These are phyloP conservation scores for Vollenhovia emeryi DNA, from an alignment of 1,140 invertebrate species.

Conservation along the genomic window DNA sequence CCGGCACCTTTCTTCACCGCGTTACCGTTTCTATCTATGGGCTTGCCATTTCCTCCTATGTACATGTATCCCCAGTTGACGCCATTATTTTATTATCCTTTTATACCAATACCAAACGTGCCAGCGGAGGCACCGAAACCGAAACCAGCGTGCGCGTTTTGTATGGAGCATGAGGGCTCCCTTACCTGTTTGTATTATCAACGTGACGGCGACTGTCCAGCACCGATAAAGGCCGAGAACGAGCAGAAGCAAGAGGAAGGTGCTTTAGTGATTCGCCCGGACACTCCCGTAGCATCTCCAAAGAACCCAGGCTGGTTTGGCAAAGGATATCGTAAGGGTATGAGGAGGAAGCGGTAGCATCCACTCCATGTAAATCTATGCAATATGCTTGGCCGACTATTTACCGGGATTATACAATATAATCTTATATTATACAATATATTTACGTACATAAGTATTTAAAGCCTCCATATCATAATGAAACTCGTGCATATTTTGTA, in stretches of 20 bases:
- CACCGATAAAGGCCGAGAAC: slow-evolving; percentile 64
- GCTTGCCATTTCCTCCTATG: slow-evolving; percentile 83
- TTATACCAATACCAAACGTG: slow-evolving; percentile 77
- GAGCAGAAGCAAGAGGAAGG: slow-evolving; percentile 73
- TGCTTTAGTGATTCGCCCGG: slow-evolving; percentile 71
- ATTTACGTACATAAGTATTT: slow-evolving; percentile 63
- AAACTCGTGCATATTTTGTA: slow-evolving; percentile 56
- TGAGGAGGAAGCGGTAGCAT: slow-evolving; percentile 86
- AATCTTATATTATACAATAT: slow-evolving; percentile 48
- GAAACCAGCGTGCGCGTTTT: slow-evolving; percentile 82
- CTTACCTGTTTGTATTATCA: slow-evolving; percentile 83
- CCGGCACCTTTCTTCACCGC: slow-evolving; percentile 82
- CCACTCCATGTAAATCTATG: slow-evolving; percentile 51
- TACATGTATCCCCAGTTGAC: slow-evolving; percentile 83
- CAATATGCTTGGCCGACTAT: slow-evolving; percentile 9
- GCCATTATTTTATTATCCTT: slow-evolving; percentile 81
- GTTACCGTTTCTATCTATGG: slow-evolving; percentile 84
- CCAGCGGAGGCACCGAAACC: slow-evolving; percentile 75
- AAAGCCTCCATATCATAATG: slow-evolving; percentile 63
- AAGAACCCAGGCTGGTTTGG: slow-evolving; percentile 89
- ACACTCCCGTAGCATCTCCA: slow-evolving; percentile 76
- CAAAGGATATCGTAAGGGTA: slow-evolving; percentile 87
- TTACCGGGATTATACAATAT: slow-evolving; percentile 35
- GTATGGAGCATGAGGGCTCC: slow-evolving; percentile 83
- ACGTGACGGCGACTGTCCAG: slow-evolving; percentile 72